Evolutionary conservation across 2,113 vertebrate genomes (phyloP), one percentile per base, ranked within the genome.

Genomic region (Phainopepla nitens): DNA sequence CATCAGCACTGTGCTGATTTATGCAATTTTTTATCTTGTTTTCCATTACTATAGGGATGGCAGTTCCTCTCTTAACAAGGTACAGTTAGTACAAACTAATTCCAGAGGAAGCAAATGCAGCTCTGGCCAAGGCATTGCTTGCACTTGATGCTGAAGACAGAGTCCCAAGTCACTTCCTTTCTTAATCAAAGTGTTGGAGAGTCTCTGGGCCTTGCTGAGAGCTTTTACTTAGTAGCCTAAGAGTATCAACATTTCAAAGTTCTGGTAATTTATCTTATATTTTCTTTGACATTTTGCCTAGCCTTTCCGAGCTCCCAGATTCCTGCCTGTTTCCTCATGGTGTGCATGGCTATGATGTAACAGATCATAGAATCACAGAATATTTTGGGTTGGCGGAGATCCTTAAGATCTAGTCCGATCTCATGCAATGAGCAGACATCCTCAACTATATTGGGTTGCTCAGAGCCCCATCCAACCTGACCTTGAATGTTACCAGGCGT

Each of bases 101-200:
- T 47, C 29, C 79, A 92, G 54, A 84, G 82, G 81, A 94, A 89
- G 83, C 47, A 92, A 82, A 82, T 0, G 0, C 2, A 11, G 36
- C 20, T 86, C 76, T 66, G 25, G 80, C 95, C 94, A 97, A 91
- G 77, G 56, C 50, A 91, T 94, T 96, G 77, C 95, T 87, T 92
- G 39, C 7, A 27, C 6, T 77, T 54, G 19, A 7, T 90, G 76
- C 39, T 73, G 71, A 81, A 80, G 86, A 89, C 82, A 60, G 90
- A 84, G 89, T 94, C 44, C 77, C 54, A 82, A 82, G 41, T 62
- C n/a, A 75, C 69, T 95, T 97, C 86, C 91, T 93, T 28, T 88
- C 60, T 78, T 81, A 78, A 80, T 72, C 58, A 53, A 10, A 50
- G 31, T 12, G 41, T 51, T 86, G 44, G 31, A 33, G 41, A 83